Evolutionary conservation across 1,140 invertebrate species (phyloP).

Genomic region (Zaprionus lachaisei): DNA sequence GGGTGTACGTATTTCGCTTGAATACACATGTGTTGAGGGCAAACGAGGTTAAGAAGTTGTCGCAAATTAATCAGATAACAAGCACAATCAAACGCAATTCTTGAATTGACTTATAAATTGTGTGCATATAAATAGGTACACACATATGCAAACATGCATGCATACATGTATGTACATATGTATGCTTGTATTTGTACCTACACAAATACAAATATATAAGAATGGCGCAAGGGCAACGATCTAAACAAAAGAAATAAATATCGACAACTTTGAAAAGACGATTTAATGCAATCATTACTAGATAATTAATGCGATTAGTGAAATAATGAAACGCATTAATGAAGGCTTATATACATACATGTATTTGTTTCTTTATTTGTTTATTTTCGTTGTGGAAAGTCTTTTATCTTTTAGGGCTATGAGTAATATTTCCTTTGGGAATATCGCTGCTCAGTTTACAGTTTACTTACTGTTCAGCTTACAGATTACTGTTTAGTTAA

Average conservation of each 20-base stretch:
- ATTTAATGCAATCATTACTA: background rate
- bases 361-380: background rate
- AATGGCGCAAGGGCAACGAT: background rate
- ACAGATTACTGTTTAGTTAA: too few species aligned
- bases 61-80: conserved; percentile 7
- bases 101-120: conserved; percentile 6
- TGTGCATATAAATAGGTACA: background rate
- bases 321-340: background rate
- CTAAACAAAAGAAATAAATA: background rate
- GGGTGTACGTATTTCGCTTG: too few species aligned
- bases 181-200: background rate
- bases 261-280: background rate
- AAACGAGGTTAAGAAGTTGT: conserved; percentile 1
- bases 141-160: too few species aligned
- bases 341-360: background rate
- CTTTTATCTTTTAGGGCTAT: too few species aligned
- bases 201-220: background rate
- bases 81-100: conserved; percentile 1
- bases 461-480: too few species aligned
- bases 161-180: too few species aligned
- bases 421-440: too few species aligned
- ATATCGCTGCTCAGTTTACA: too few species aligned
- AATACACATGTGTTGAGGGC: background rate
- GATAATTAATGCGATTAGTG: background rate
- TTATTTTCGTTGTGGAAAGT: conserved; percentile 1